A percentile compares a stretch with the other conserved stretches of the same genome.
phyloP scores from a whole-genome alignment of 2,113 vertebrate species.

The Galeopterus variegatus region DNA sequence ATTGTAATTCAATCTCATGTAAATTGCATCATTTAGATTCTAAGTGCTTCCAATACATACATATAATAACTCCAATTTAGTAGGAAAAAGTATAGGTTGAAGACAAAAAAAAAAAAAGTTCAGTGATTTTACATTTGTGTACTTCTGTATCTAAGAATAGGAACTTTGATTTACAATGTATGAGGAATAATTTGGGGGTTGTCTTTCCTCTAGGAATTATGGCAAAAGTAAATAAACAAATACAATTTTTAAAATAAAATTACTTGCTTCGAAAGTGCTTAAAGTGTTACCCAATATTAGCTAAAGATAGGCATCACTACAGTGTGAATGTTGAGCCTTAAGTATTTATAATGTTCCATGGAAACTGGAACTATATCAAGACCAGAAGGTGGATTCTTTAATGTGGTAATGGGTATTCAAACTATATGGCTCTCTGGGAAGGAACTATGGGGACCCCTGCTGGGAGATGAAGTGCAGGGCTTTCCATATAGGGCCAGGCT shows the following conservation, averaged over 20 bases:
- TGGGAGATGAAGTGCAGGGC: background rate
- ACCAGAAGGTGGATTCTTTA: background rate
- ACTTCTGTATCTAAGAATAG: background rate
- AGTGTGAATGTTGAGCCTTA: background rate
- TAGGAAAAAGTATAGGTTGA: constrained; percentile 14
- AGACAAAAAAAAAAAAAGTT: background rate
- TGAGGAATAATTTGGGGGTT: background rate
- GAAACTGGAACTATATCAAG: background rate
- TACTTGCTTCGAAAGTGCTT: background rate
- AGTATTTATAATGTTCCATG: background rate
- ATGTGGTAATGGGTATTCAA: background rate
- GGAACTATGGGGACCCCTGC: constrained; percentile 73
- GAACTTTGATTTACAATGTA: background rate
- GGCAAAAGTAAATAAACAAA: constrained; percentile 54
- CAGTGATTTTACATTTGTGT: background rate
- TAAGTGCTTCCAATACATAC: background rate
- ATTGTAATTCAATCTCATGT: constrained; percentile 31
- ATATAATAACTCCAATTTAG: background rate
- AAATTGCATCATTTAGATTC: background rate
- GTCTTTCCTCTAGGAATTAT: background rate
- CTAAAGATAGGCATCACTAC: background rate
- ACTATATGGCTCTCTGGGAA: background rate
- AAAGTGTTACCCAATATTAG: background rate
- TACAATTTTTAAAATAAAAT: constrained; percentile 39
- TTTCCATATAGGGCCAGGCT: background rate